These are phyloP conservation scores for Falco biarmicus DNA, from an alignment of 2,797 vertebrate genomes.

Conservation along the genomic window DNA sequence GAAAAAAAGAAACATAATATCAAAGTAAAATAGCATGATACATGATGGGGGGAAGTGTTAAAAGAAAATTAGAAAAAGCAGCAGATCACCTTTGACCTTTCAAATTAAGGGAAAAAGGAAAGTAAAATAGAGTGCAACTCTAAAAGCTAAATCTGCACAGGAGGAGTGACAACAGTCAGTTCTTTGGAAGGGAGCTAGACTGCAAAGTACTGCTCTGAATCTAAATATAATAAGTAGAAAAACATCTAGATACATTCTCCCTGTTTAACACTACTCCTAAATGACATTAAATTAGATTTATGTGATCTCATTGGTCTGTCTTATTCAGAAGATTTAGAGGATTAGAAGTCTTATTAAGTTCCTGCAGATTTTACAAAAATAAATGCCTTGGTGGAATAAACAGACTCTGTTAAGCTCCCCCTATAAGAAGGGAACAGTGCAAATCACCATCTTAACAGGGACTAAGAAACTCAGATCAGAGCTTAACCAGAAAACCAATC, in stretches of 20 bases:
- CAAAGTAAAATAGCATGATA: slow-evolving; percentile 1
- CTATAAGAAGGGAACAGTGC: background rate
- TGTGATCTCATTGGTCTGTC: background rate
- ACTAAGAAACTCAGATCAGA: background rate
- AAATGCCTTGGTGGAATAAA: background rate
- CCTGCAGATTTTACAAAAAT: background rate
- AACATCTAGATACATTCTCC: background rate
- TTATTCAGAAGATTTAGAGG: background rate
- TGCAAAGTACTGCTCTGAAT: background rate
- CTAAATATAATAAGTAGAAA: background rate
- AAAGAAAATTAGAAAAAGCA: background rate
- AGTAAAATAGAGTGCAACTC: background rate
- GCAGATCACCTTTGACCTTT: background rate
- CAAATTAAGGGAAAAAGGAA: background rate
- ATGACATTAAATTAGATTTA: background rate
- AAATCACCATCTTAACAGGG: background rate
- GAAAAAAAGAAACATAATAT: background rate
- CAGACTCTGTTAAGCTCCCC: background rate
- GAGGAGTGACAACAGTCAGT: background rate
- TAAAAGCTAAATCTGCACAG: background rate
- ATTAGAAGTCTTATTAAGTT: background rate
- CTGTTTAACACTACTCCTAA: background rate
- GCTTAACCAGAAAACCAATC: background rate
- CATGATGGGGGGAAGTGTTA: background rate
- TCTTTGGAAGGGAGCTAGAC: background rate